A percentile compares a stretch with the other conserved stretches of the same genome.
phyloP scores from a whole-genome alignment of 2,113 vertebrate genomes.

The Lutjanus erythropterus region DNA sequence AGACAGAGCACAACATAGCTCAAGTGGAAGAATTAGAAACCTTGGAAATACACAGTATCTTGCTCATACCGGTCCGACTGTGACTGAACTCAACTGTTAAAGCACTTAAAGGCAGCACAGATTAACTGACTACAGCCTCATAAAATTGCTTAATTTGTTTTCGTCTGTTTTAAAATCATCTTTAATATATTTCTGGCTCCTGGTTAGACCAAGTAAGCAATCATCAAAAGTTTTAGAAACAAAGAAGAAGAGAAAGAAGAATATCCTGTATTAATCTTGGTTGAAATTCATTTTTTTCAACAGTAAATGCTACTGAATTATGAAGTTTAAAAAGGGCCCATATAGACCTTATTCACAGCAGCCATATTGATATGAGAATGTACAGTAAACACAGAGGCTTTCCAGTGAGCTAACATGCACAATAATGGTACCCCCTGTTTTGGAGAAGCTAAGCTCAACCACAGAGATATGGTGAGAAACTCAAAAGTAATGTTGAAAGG shows the following conservation, averaged over 20 bases:
- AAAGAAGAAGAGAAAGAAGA: too few species aligned
- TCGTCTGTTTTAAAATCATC: background rate
- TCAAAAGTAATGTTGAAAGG: background rate
- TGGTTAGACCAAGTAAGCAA: background rate
- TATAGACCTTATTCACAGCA: too few species aligned
- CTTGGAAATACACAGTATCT: background rate
- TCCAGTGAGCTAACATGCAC: too few species aligned
- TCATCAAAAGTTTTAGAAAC: too few species aligned
- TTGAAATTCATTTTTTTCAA: too few species aligned
- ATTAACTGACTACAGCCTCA: background rate
- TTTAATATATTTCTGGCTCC: background rate
- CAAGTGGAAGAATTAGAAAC: background rate
- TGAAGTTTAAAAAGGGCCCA: background rate
- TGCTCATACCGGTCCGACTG: background rate
- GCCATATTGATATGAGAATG: too few species aligned
- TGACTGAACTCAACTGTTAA: background rate
- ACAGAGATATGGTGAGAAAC: background rate
- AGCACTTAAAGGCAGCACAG: background rate
- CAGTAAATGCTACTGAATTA: background rate
- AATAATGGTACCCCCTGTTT: too few species aligned
- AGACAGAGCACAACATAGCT: background rate
- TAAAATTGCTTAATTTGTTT: background rate
- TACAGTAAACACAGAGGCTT: too few species aligned
- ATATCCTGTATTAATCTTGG: too few species aligned
- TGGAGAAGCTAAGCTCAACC: background rate